These are phyloP conservation scores for Trimorus sp. DNA, from an alignment of 2,888 invertebrate genomes.

Conservation along the genomic window DNA sequence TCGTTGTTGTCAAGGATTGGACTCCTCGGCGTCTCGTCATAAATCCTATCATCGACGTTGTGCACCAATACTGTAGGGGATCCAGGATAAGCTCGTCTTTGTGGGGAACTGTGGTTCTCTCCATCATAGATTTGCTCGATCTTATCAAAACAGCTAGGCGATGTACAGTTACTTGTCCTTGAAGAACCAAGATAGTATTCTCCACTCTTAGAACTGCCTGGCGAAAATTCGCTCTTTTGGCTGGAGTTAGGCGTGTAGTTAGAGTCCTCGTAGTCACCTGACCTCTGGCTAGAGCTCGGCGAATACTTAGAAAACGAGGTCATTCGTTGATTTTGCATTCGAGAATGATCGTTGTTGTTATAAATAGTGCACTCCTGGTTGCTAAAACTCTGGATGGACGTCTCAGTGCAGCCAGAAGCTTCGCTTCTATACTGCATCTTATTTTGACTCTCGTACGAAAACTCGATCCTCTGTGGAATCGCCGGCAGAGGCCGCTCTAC, in stretches of 20 bases:
- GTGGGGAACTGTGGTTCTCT: slow-evolving; percentile 47
- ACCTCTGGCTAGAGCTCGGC: slow-evolving; percentile 77
- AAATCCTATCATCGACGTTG: slow-evolving; percentile 71
- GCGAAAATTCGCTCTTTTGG: slow-evolving; percentile 78
- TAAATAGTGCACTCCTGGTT: slow-evolving; percentile 67
- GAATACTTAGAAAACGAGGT: slow-evolving; percentile 73
- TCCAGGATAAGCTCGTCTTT: slow-evolving; percentile 59
- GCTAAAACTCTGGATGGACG: slow-evolving; percentile 60
- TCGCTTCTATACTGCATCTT: slow-evolving; percentile 53
- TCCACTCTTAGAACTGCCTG: slow-evolving; percentile 78
- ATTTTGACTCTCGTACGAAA: slow-evolving; percentile 74
- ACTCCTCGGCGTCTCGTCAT: slow-evolving; percentile 69
- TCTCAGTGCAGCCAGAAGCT: slow-evolving; percentile 34
- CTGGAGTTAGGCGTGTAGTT: slow-evolving; percentile 79
- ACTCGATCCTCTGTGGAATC: slow-evolving; percentile 75
- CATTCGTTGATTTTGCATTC: slow-evolving; percentile 74
- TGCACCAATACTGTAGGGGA: slow-evolving; percentile 70
- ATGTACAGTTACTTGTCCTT: slow-evolving; percentile 58
- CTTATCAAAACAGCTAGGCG: slow-evolving; percentile 65
- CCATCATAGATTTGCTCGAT: slow-evolving; percentile 71
- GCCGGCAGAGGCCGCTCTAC: slow-evolving; percentile 78
- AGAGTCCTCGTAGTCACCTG: slow-evolving; percentile 78
- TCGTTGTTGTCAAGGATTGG: slow-evolving; percentile 37
- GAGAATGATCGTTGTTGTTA: slow-evolving; percentile 59
- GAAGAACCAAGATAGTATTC: slow-evolving; percentile 75